Evolutionary conservation across 2,888 invertebrate genomes (phyloP).

Genomic region (Nomada hirtipes): DNA sequence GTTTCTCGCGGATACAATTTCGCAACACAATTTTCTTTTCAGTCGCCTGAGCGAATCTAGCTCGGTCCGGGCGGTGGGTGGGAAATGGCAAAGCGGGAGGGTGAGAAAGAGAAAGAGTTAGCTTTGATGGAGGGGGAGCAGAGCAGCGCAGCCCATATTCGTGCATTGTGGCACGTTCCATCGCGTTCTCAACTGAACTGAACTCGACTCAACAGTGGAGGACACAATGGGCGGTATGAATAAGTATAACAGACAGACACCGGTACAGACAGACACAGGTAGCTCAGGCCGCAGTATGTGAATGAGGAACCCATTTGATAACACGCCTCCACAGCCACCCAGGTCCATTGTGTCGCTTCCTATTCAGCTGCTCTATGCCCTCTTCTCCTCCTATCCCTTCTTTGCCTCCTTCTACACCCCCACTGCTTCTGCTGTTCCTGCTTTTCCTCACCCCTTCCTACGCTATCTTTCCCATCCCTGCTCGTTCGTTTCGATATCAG

Average conservation of each 20-base stretch:
- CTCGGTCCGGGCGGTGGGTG: slow-evolving; percentile 68
- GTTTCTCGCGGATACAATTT: slow-evolving; percentile 78
- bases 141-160: slow-evolving; percentile 83
- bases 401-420: slow-evolving; percentile 61
- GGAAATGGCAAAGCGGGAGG: slow-evolving; percentile 68
- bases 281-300: slow-evolving; percentile 83
- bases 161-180: slow-evolving; percentile 84
- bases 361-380: slow-evolving; percentile 83
- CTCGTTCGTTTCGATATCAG: slow-evolving; percentile 72
- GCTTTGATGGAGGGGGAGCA: slow-evolving; percentile 70
- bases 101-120: slow-evolving; percentile 61
- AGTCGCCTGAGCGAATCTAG: slow-evolving; percentile 70
- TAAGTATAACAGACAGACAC: slow-evolving; percentile 84
- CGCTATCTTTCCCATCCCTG: slow-evolving; percentile 57
- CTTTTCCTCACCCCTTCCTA: slow-evolving; percentile 59
- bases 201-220: slow-evolving; percentile 84
- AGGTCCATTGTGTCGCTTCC: slow-evolving; percentile 84
- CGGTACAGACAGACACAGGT: slow-evolving; percentile 84
- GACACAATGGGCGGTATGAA: slow-evolving; percentile 84
- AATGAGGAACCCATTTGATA: slow-evolving; percentile 85
- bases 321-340: slow-evolving; percentile 84
- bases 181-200: slow-evolving; percentile 84
- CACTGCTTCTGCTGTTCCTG: slow-evolving; percentile 43
- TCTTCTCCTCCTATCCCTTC: slow-evolving; percentile 72
- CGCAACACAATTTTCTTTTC: slow-evolving; percentile 80